Evolutionary conservation across 1,140 invertebrate genomes (phyloP).

Genomic region (Ostrea denselamellosa): DNA sequence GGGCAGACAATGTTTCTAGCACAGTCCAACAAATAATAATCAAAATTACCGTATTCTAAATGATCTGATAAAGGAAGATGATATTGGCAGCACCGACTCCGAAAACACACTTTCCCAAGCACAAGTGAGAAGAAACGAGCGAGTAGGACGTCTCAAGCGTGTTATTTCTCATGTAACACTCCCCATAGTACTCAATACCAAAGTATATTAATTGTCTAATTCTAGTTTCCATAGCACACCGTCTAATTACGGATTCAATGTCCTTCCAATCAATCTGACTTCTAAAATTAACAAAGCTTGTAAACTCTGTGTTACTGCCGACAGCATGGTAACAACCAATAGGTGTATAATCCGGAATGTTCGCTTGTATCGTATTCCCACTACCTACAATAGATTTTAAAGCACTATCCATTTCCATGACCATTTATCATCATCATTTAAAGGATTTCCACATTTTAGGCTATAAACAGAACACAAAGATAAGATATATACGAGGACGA

Average conservation of each 20-base stretch:
- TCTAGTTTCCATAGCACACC: neutral
- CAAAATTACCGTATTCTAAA: neutral
- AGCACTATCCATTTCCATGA: neutral
- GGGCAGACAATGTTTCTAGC: too few relatives aligned
- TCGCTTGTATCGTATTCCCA: neutral
- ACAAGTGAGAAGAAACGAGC: neutral
- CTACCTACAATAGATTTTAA: neutral
- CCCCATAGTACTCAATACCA: slow-evolving; percentile 22
- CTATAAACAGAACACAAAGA: too few relatives aligned
- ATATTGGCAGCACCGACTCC: neutral
- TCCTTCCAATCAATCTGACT: neutral
- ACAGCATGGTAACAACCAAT: neutral
- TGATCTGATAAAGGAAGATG: slow-evolving; percentile 13
- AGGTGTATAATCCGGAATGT: neutral
- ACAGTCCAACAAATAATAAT: too few relatives aligned
- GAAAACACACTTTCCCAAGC: neutral
- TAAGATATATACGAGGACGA: too few relatives aligned
- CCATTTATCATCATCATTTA: too few relatives aligned
- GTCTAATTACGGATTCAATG: neutral
- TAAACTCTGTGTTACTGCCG: neutral
- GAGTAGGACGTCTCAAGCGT: neutral
- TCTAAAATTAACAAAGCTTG: neutral
- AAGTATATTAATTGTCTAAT: neutral
- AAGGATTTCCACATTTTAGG: too few relatives aligned
- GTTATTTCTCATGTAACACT: slow-evolving; percentile 6